A percentile compares a stretch with the other conserved stretches of the same genome.
Conservation (phyloP, 2,113 vertebrate species). For the Urocynchramus pylzowi region DNA sequence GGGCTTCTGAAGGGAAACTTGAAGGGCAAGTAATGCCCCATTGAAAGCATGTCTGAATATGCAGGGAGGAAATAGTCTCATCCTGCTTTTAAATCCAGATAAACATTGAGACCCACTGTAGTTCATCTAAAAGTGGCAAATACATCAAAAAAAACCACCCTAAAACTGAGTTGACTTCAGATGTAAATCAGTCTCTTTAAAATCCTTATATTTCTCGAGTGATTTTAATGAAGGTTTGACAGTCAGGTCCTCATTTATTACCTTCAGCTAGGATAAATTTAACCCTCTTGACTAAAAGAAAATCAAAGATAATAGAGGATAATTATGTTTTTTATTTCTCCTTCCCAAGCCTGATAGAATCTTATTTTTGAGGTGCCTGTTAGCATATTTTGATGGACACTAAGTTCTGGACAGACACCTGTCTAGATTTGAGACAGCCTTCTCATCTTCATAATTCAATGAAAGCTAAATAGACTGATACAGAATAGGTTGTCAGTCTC, state of each 20-base stretch:
- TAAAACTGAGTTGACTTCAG: background rate
- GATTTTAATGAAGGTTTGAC: background rate
- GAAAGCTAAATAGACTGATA: background rate
- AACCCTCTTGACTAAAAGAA: background rate
- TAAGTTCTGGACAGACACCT: background rate
- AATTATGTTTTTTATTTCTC: background rate
- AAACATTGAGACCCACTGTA: background rate
- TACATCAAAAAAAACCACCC: accelerated
- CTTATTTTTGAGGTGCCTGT: background rate
- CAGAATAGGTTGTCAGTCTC: background rate
- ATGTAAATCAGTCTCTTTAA: background rate
- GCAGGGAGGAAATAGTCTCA: background rate
- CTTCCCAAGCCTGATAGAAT: background rate
- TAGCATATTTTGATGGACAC: background rate
- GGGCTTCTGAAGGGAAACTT: background rate
- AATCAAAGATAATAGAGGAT: background rate
- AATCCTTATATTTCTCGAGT: background rate
- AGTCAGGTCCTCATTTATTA: background rate
- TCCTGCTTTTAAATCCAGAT: background rate
- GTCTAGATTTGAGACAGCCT: background rate
- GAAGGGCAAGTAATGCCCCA: background rate
- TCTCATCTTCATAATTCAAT: background rate
- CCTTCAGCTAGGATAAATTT: background rate
- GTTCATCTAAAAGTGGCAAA: background rate
- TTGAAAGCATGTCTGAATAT: background rate